phyloP scores from a whole-genome alignment of 2,888 invertebrate species.

The Tenthredo distinguenda region DNA sequence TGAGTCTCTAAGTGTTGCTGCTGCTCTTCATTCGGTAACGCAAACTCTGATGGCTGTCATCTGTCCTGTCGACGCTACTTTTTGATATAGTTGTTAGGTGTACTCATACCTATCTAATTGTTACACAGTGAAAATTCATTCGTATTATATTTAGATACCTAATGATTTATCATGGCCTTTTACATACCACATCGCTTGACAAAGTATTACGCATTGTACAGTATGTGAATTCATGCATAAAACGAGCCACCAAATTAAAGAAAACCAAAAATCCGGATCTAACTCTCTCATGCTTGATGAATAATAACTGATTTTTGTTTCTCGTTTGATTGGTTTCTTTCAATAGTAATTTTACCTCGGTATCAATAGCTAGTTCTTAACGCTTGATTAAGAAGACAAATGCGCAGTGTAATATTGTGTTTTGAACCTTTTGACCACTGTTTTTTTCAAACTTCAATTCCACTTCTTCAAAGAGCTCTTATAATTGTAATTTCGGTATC shows the following conservation, averaged over 20 bases:
- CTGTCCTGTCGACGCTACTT: slow-evolving; percentile 45
- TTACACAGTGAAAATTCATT: slow-evolving; percentile 12
- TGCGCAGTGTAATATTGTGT: slow-evolving; percentile 5
- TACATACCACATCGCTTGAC: slow-evolving; percentile 10
- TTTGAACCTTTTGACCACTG: not conserved
- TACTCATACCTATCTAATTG: slow-evolving; percentile 30
- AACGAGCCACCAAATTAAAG: not conserved
- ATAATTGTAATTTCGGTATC: not conserved
- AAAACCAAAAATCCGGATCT: not conserved
- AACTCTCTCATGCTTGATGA: not conserved
- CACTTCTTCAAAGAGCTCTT: not conserved
- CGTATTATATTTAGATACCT: slow-evolving; percentile 7
- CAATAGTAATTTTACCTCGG: not conserved
- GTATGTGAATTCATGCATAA: not conserved
- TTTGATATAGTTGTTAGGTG: slow-evolving; percentile 31
- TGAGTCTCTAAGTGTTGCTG: slow-evolving; percentile 48
- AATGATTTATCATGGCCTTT: not conserved
- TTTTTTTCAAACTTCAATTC: not conserved
- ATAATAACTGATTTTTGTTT: not conserved
- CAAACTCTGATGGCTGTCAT: slow-evolving; percentile 51
- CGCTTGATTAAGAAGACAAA: not conserved
- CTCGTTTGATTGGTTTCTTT: not conserved
- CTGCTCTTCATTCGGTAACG: slow-evolving; percentile 43
- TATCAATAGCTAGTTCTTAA: not conserved
- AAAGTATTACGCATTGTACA: slow-evolving; percentile 19